phyloP scores from a whole-genome alignment of 2,888 invertebrate genomes.

The Chrysodeixis includens region DNA sequence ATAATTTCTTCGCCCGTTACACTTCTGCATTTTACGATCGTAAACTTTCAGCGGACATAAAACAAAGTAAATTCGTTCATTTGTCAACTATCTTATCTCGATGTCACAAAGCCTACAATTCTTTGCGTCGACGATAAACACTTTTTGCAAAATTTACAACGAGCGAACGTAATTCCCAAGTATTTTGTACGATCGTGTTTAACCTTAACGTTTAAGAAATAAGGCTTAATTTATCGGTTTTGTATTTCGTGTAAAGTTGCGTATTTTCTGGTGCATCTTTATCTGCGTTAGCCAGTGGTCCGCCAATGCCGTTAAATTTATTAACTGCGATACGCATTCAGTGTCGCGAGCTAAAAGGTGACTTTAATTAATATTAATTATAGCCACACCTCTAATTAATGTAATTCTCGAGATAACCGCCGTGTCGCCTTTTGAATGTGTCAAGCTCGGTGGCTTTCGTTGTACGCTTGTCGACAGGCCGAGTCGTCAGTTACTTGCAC shows the following conservation, averaged over 20 bases:
- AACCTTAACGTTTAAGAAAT: constrained; percentile 36
- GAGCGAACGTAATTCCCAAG: constrained; percentile 60
- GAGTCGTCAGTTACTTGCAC: constrained; percentile 31
- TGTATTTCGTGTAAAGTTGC: constrained; percentile 54
- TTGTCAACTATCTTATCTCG: constrained; percentile 69
- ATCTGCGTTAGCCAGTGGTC: constrained; percentile 80
- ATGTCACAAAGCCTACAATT: constrained; percentile 70
- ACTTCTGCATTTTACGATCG: constrained; percentile 58
- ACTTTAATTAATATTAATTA: constrained; percentile 89
- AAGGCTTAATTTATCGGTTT: constrained; percentile 52
- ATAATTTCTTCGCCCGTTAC: constrained; percentile 51
- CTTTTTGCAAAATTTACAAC: constrained; percentile 66
- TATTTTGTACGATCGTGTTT: constrained; percentile 29
- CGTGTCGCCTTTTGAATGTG: constrained; percentile 67
- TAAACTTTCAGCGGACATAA: constrained; percentile 62
- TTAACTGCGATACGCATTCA: constrained; percentile 89
- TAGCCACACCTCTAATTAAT: constrained; percentile 88
- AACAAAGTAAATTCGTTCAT: constrained; percentile 62
- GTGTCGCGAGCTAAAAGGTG: constrained; percentile 87
- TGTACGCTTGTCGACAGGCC: constrained; percentile 41
- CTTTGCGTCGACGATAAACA: constrained; percentile 65
- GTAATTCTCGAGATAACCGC: constrained; percentile 84
- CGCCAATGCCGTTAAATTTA: constrained; percentile 86
- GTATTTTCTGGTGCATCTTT: constrained; percentile 80
- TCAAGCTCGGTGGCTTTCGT: constrained; percentile 66